A percentile compares a stretch with the other conserved stretches of the same genome.
Evolutionary conservation across 53 echinoderm and acorn worm species (phyloP).

Genomic region (Arbacia lixula): DNA sequence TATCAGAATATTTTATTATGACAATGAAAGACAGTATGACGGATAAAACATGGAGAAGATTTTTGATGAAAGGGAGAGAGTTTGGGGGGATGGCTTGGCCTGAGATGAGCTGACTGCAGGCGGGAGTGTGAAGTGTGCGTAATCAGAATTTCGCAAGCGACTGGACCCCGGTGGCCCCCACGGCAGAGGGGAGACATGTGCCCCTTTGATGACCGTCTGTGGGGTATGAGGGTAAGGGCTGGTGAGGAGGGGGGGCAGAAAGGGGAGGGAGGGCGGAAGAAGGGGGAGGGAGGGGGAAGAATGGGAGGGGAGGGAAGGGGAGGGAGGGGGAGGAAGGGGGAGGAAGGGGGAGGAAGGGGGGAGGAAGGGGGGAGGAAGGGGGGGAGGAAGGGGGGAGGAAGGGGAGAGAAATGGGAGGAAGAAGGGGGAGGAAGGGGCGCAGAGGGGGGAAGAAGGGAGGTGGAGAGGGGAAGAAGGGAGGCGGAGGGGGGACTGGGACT

Average conservation of each 20-base stretch:
- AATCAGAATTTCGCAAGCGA: no score
- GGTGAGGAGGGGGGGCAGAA: background rate
- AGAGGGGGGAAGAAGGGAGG: background rate
- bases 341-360: background rate
- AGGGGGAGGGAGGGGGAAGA: background rate
- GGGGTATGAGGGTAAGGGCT: no score
- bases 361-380: background rate
- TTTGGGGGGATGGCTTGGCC: no score
- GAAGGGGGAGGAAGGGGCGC: background rate
- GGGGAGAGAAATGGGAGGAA: background rate
- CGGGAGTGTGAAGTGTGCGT: no score
- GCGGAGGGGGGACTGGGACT: background rate
- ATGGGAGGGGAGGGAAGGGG: background rate
- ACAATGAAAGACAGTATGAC: no score
- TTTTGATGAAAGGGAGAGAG: no score
- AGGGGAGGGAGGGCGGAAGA: background rate
- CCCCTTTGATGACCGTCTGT: no score
- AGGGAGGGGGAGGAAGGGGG: background rate
- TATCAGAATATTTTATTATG: no score
- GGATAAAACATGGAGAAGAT: no score
- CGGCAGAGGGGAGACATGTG: no score
- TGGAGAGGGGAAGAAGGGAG: background rate
- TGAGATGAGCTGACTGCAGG: no score
- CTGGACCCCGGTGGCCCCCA: no score
- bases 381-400: background rate